Percentiles rank a stretch among this genome's conserved stretches.
Conservation (phyloP, 2,888 invertebrate genomes). For the Catocala fraxini region DNA sequence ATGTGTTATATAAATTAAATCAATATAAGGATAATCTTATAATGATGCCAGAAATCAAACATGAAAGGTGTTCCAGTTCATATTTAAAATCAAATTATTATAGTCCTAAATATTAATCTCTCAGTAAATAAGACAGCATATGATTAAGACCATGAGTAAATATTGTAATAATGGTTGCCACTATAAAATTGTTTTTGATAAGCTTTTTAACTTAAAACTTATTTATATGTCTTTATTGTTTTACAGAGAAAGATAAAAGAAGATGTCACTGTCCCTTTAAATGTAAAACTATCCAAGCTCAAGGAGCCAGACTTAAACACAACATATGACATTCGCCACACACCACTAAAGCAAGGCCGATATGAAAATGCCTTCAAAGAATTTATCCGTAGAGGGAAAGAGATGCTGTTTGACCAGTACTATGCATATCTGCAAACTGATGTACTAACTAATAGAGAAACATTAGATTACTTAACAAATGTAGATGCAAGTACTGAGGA, state of each 20-base stretch:
- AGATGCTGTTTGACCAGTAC: slow-evolving; percentile 73
- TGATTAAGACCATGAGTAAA: no score
- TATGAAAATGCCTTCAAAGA: slow-evolving; percentile 77
- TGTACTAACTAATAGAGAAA: slow-evolving; percentile 55
- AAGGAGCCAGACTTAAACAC: slow-evolving; percentile 72
- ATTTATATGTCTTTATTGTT: not conserved
- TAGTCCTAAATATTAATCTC: no score
- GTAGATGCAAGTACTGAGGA: slow-evolving; percentile 78
- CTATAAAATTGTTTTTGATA: no score
- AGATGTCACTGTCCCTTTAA: slow-evolving; percentile 71
- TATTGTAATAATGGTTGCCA: no score
- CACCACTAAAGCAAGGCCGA: slow-evolving; percentile 68
- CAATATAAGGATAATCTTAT: no score
- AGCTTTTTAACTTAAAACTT: not conserved
- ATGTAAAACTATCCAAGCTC: slow-evolving; percentile 63
- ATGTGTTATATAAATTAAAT: no score
- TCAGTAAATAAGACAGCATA: no score
- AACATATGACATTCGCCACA: slow-evolving; percentile 71
- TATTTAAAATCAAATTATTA: no score
- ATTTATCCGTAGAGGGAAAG: slow-evolving; percentile 76
- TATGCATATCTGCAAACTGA: slow-evolving; percentile 58
- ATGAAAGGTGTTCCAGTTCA: no score
- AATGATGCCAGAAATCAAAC: no score
- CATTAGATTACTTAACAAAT: slow-evolving; percentile 69
- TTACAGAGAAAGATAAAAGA: slow-evolving; percentile 72